Evolutionary conservation across 1,140 invertebrate genomes (phyloP).

Genomic region (Octopus bimaculoides): DNA sequence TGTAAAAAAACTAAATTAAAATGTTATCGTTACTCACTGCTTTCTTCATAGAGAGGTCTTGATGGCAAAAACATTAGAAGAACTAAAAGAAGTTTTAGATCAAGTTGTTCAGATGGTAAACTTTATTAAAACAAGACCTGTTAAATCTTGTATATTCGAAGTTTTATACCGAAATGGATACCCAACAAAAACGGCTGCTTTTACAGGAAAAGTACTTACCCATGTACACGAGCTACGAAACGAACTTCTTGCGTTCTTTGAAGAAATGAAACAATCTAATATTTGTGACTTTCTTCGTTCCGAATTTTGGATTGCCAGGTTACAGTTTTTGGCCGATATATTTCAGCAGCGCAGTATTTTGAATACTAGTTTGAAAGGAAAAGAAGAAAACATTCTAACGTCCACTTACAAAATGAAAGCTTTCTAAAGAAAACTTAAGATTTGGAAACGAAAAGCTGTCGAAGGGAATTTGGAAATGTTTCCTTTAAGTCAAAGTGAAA

Average conservation of each 20-base stretch:
- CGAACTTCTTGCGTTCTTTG: neutral
- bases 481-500: neutral
- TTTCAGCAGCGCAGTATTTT: neutral
- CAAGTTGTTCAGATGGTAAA: neutral
- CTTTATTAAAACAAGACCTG: neutral
- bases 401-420: neutral
- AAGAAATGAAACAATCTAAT: neutral
- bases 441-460: neutral
- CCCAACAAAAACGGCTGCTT: neutral
- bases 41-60: neutral
- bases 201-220: neutral
- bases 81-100: neutral
- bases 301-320: neutral
- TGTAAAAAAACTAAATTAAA: neutral
- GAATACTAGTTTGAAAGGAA: neutral
- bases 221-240: neutral
- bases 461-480: neutral
- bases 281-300: neutral
- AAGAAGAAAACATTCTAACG: too few relatives aligned
- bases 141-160: neutral
- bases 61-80: neutral
- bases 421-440: neutral
- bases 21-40: neutral
- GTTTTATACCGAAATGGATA: neutral
- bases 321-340: neutral